phyloP scores from a whole-genome alignment of 2,888 invertebrate genomes.

The Meloe dianella region DNA sequence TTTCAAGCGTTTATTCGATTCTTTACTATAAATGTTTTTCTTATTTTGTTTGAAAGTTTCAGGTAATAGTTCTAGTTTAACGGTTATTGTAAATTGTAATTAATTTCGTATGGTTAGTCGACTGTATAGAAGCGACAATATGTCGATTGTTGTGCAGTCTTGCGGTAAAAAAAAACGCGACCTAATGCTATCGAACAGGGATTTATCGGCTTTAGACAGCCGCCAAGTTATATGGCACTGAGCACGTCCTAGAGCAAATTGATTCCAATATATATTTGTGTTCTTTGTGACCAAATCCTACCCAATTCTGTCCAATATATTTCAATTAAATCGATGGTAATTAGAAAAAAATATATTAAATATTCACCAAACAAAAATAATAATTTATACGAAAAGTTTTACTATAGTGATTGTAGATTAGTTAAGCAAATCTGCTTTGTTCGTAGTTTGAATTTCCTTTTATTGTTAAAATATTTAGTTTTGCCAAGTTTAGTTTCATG shows the following conservation, averaged over 20 bases:
- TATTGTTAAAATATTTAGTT: background rate
- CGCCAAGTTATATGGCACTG: conserved; percentile 35
- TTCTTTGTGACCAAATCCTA: conserved; percentile 23
- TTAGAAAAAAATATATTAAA: background rate
- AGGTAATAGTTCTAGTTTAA: background rate
- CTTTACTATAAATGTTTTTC: background rate
- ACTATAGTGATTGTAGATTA: background rate
- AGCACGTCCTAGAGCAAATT: conserved; percentile 51
- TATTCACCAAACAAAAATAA: too few species aligned
- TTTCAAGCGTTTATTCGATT: background rate
- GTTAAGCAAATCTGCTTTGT: background rate
- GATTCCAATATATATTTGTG: conserved; percentile 47
- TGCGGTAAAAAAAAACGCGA: conserved; percentile 27
- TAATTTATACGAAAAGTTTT: background rate
- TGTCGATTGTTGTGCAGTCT: conserved; percentile 30
- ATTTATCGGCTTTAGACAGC: conserved; percentile 48
- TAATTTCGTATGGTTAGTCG: conserved; percentile 32
- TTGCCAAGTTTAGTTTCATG: background rate
- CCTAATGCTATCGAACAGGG: conserved; percentile 32
- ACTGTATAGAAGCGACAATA: conserved; percentile 33
- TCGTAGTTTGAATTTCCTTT: background rate
- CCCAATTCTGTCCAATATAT: conserved; percentile 4
- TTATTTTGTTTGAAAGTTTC: background rate
- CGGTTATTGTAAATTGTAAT: conserved; percentile 20
- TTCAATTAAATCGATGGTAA: conserved; percentile 5